phyloP scores from a whole-genome alignment of 2,113 vertebrate genomes.

The Cebus imitator region DNA sequence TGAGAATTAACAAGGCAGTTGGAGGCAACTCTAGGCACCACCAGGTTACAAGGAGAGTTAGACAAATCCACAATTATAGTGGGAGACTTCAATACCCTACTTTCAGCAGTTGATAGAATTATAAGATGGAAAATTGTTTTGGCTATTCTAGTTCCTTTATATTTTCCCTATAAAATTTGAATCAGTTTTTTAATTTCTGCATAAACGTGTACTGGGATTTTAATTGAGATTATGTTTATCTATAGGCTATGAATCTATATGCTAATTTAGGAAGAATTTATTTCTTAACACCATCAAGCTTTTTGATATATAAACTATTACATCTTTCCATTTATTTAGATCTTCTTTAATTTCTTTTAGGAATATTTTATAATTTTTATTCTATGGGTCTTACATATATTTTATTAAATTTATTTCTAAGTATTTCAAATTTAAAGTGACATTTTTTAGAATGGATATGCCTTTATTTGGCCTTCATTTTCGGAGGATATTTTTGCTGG shows the following conservation, averaged over 20 bases:
- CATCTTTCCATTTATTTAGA: not conserved
- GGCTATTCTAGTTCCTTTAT: not conserved
- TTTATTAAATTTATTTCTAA: not conserved
- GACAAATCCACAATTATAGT: not conserved
- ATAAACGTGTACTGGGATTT: not conserved
- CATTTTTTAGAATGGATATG: not conserved
- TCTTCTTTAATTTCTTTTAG: not conserved
- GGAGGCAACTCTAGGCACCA: not conserved
- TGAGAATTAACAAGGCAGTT: not conserved
- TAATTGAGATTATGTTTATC: not conserved
- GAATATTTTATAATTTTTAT: not conserved
- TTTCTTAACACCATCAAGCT: not conserved
- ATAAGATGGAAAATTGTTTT: not conserved
- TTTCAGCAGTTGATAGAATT: not conserved
- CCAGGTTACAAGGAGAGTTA: not conserved
- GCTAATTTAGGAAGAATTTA: not conserved
- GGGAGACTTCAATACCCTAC: not conserved
- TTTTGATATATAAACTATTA: not conserved
- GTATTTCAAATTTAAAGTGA: not conserved
- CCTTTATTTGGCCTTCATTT: not conserved
- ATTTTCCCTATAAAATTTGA: not conserved
- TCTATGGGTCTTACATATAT: not conserved
- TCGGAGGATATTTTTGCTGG: constrained; percentile 1
- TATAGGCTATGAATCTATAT: not conserved
- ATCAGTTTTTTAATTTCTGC: not conserved